These are phyloP conservation scores for Andrena praecox DNA, from an alignment of 2,888 invertebrate genomes.

Conservation along the genomic window DNA sequence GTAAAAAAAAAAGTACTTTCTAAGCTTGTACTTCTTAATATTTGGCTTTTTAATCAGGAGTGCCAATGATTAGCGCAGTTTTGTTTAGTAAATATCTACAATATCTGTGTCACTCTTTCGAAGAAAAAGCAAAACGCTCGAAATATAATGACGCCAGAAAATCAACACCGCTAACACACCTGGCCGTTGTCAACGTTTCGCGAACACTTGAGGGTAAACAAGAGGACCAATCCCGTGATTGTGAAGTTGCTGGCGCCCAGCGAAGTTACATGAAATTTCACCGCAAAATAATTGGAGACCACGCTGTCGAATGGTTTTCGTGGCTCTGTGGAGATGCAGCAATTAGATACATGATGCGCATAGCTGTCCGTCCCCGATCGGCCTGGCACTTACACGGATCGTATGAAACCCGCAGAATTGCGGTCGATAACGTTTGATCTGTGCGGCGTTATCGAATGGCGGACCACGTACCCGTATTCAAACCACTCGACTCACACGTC, in stretches of 20 bases:
- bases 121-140: too few relatives aligned
- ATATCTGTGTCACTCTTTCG: too few relatives aligned
- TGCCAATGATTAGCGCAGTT: too few relatives aligned
- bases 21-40: too few relatives aligned
- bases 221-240: not conserved
- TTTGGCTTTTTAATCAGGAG: too few relatives aligned
- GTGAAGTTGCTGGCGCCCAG: not conserved
- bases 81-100: too few relatives aligned
- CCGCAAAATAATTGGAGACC: conserved; percentile 49
- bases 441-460: conserved; percentile 68
- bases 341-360: conserved; percentile 54
- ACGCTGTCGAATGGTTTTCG: conserved; percentile 47
- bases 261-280: conserved; percentile 31
- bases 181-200: not conserved
- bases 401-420: conserved; percentile 77
- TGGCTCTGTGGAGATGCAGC: conserved; percentile 30
- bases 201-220: not conserved
- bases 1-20: too few relatives aligned
- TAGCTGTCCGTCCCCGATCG: conserved; percentile 18
- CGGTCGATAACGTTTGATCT: conserved; percentile 81
- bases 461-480: conserved; percentile 65
- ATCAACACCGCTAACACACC: not conserved
- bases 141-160: not conserved
- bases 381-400: conserved; percentile 57
- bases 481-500: conserved; percentile 59